phyloP scores from a whole-genome alignment of 2,113 vertebrate species.

The Sialia sialis region DNA sequence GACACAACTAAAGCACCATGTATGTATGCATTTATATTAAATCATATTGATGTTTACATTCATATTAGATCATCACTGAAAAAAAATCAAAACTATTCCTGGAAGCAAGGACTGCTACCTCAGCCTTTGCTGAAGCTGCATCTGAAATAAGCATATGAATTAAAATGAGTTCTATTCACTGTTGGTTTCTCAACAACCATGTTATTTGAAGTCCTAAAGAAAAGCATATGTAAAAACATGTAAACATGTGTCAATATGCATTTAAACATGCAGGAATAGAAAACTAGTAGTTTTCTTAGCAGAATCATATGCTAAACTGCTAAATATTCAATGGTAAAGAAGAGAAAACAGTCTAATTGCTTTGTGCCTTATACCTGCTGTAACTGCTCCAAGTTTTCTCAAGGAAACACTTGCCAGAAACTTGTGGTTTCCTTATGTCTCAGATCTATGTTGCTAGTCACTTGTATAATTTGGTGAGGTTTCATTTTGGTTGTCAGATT shows the following conservation, averaged over 20 bases:
- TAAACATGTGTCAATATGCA: not conserved
- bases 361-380: not conserved
- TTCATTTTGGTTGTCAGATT: not conserved
- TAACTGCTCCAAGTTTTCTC: not conserved
- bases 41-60: not conserved
- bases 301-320: not conserved
- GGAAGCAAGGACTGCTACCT: not conserved
- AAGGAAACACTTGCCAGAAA: not conserved
- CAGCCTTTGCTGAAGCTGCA: not conserved
- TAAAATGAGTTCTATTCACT: not conserved
- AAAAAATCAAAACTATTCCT: not conserved
- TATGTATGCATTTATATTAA: not conserved
- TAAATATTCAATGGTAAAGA: not conserved
- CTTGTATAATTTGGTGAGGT: not conserved
- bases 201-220: not conserved
- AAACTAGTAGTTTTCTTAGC: not conserved
- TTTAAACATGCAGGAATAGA: not conserved
- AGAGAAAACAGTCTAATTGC: not conserved
- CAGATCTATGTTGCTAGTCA: not conserved
- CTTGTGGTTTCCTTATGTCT: not conserved
- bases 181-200: not conserved
- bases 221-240: not conserved
- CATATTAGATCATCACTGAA: not conserved
- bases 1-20: not conserved
- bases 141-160: not conserved